These are phyloP conservation scores for Disparrhopalites patrizii DNA, from an alignment of 2,888 invertebrate species.

Conservation along the genomic window DNA sequence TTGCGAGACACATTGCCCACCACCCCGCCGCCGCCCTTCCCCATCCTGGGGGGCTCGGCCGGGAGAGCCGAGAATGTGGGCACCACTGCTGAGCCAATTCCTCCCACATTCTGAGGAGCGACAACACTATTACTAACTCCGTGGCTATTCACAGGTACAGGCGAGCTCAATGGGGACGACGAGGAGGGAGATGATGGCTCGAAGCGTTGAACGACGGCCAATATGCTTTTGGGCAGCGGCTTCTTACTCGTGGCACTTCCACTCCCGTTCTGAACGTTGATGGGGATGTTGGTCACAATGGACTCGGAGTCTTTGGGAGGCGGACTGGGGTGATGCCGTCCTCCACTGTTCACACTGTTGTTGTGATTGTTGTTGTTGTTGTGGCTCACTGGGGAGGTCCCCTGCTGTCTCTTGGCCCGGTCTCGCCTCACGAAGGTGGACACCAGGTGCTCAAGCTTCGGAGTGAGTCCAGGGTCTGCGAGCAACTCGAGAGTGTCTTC, in stretches of 20 bases:
- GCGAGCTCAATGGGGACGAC: conserved; percentile 50
- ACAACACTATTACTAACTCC: neutral
- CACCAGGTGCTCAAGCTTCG: conserved; percentile 46
- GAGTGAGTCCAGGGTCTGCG: conserved; percentile 44
- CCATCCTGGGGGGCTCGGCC: neutral
- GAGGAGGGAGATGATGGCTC: conserved; percentile 49
- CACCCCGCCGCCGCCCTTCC: neutral
- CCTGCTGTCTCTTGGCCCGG: conserved; percentile 44
- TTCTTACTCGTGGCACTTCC: conserved; percentile 30
- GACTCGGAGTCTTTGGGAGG: neutral
- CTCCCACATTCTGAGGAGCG: neutral
- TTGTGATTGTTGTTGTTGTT: neutral
- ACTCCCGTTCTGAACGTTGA: neutral
- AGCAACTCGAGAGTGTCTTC: conserved; percentile 42
- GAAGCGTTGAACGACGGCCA: conserved; percentile 48
- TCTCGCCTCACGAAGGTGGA: conserved; percentile 46
- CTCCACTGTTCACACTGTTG: neutral
- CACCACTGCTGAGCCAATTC: neutral
- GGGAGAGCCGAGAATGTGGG: neutral
- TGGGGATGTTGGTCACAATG: conserved; percentile 13
- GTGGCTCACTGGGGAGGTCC: neutral
- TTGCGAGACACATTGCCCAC: conserved; percentile 40
- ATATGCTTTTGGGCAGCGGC: conserved; percentile 47
- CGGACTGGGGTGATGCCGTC: neutral
- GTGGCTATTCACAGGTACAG: conserved; percentile 38